Evolutionary conservation across 2,888 invertebrate genomes (phyloP), one percentile per base, ranked within the genome.

Genomic region (Eledona agricola): DNA sequence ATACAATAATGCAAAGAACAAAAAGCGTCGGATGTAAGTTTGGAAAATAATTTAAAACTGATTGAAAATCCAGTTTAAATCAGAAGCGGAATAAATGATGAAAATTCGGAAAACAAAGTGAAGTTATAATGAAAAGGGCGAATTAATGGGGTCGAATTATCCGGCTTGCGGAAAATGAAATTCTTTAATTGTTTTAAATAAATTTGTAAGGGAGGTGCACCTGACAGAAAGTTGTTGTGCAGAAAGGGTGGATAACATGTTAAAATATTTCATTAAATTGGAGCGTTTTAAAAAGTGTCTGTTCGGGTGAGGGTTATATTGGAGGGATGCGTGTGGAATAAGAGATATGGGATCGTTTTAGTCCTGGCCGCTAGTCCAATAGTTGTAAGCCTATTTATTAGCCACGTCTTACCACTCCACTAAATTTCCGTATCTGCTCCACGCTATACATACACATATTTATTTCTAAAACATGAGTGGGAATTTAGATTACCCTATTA

Each of bases 361-460:
- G 43, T 43, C 42, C 38, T 49, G 54, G 17, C 35, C 35, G 35
- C 49, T 49, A 42, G 49, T 35, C 54, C 49, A 54, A 54, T 54
- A 49, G 54, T 54, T 54, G 54, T 54, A 49, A 49, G 54, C 49
- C 54, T 49, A 54, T 54, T 54, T 54, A 54, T 54, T 54, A 54
- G 49, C 54, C 54, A 54, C 54, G 54, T 54, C 54, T 54, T 54
- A 54, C 54, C 49, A 54, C 54, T 54, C 49, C 29, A 54, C 42
- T 49, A 54, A 54, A 54, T 54, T 54, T 54, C 43, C 54, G 54
- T 54, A 54, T 54, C 54, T 49, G 54, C 16, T 29, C 17, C 54
- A 43, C 43, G 54, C 40, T 54, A 51, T 51, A 51, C 51, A 51
- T 51, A 53, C 49, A 54, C 49, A 54, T 49, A 54, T 54, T 54